Evolutionary conservation across 2,797 vertebrate genomes (phyloP).

Genomic region (Merluccius polli): DNA sequence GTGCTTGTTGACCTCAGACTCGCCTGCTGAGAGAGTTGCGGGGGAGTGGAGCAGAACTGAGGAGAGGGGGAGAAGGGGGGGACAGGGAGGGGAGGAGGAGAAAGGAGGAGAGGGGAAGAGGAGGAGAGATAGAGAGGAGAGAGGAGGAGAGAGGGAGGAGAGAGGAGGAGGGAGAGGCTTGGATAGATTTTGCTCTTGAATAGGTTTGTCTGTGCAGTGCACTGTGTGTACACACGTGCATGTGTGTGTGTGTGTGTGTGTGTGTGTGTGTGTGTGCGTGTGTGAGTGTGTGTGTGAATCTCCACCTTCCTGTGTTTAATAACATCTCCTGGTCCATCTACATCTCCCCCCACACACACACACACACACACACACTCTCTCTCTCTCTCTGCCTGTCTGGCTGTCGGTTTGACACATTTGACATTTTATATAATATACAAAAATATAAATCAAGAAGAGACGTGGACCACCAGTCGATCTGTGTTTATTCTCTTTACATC

Average conservation of each 20-base stretch:
- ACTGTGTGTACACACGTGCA: neutral
- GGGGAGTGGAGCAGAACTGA: neutral
- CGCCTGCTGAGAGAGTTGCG: neutral
- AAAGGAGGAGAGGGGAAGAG: neutral
- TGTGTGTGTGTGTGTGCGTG: neutral
- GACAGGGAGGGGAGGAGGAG: neutral
- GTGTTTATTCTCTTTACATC: constrained; percentile 5
- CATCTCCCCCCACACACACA: neutral
- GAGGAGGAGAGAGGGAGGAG: neutral
- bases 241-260: neutral
- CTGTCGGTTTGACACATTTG: neutral
- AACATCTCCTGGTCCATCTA: neutral
- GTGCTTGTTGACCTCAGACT: neutral
- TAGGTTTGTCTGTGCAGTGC: neutral
- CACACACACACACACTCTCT: no score
- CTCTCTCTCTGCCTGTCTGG: neutral
- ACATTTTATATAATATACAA: neutral
- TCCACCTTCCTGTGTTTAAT: neutral
- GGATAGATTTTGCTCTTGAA: neutral
- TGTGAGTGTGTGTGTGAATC: neutral
- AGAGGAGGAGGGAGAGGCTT: neutral
- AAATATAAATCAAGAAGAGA: neutral
- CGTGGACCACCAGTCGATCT: neutral
- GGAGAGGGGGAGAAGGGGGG: neutral
- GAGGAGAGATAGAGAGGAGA: neutral